phyloP scores from a whole-genome alignment of 2,797 vertebrate species.

The Botia kubotai region DNA sequence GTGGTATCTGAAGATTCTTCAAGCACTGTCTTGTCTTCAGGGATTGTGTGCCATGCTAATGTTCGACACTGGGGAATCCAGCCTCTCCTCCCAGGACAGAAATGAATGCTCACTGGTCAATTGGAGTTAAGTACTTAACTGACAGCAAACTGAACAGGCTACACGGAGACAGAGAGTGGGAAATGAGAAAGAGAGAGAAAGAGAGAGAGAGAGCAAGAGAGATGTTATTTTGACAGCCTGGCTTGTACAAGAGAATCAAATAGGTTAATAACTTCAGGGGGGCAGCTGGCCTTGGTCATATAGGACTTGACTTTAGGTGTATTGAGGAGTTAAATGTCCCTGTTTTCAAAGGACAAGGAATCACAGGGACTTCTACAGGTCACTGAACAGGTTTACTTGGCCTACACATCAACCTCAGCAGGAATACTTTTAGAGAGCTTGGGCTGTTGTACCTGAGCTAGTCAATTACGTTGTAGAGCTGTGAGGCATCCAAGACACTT shows the following conservation, averaged over 20 bases:
- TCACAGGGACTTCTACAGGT: conserved; percentile 29
- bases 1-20: conserved; percentile 6
- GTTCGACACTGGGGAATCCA: conserved; percentile 16
- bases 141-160: conserved; percentile 33
- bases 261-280: conserved; percentile 57
- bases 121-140: conserved; percentile 48
- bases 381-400: conserved; percentile 53
- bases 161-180: conserved; percentile 23
- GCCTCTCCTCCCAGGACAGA: conserved; percentile 26
- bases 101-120: conserved; percentile 42
- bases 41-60: conserved; percentile 30
- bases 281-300: conserved; percentile 48
- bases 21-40: conserved; percentile 13
- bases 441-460: conserved; percentile 13
- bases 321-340: conserved; percentile 54
- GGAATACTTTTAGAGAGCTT: conserved; percentile 46
- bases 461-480: conserved; percentile 18
- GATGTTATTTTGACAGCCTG: conserved; percentile 49
- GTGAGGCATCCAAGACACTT: background rate
- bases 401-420: conserved; percentile 32
- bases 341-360: conserved; percentile 47
- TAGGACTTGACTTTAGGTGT: conserved; percentile 51
- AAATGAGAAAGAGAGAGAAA: background rate
- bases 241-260: conserved; percentile 49
- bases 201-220: conserved; percentile 16